These are phyloP conservation scores for Noctua janthina DNA, from an alignment of 2,888 invertebrate species.

Conservation along the genomic window DNA sequence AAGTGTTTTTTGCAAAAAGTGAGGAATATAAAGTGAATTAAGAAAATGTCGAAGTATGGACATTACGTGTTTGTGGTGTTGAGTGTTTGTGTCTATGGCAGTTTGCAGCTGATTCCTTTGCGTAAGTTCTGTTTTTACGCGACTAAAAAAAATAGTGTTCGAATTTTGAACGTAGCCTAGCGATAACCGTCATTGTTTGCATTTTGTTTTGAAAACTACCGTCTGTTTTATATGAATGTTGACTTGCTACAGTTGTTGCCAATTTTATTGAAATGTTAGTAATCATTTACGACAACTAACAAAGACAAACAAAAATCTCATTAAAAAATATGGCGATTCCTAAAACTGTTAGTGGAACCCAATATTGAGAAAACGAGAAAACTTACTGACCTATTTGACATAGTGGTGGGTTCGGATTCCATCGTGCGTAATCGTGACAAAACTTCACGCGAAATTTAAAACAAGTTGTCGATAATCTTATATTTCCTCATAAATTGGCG, in stretches of 20 bases:
- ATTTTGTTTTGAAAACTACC: conserved; percentile 3
- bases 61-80: conserved; percentile 73
- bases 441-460: not conserved
- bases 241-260: not conserved
- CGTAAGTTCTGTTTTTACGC: conserved; percentile 78
- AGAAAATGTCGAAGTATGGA: conserved; percentile 66
- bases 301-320: too few species aligned
- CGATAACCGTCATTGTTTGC: not conserved
- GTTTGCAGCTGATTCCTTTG: conserved; percentile 82
- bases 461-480: not conserved
- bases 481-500: not conserved
- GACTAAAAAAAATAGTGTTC: conserved; percentile 14
- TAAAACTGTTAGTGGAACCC: not conserved
- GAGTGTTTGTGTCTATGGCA: conserved; percentile 79
- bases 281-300: not conserved
- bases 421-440: not conserved
- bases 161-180: conserved; percentile 46
- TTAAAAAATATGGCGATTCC: too few species aligned
- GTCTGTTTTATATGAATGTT: not conserved
- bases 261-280: not conserved
- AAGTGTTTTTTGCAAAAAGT: conserved; percentile 55
- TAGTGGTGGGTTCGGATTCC: not conserved
- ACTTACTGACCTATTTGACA: not conserved
- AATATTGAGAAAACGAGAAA: not conserved
- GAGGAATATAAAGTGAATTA: conserved; percentile 41